Percentiles rank a stretch among this genome's conserved stretches.
Conservation (phyloP, 1,140 invertebrate genomes). For the Calliopsis andreniformis region DNA sequence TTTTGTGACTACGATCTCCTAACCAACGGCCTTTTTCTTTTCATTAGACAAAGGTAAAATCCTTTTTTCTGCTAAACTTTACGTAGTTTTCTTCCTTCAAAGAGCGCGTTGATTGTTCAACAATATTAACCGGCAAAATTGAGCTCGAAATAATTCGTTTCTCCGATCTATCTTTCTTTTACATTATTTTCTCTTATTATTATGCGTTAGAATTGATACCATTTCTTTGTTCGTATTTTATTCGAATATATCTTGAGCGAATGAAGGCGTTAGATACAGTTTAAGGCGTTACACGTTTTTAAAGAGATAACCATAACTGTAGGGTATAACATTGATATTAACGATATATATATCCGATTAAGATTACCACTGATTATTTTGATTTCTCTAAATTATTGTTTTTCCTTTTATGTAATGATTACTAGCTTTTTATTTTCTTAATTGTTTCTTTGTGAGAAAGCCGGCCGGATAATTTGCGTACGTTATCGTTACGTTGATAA, state of each 20-base stretch:
- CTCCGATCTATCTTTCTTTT: not conserved
- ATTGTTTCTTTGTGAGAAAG: not conserved
- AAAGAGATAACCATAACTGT: not conserved
- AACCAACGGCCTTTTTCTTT: constrained; percentile 13
- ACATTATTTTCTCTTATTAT: not conserved
- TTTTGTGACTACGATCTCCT: constrained; percentile 25
- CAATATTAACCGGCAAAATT: not conserved
- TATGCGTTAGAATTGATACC: too few relatives aligned
- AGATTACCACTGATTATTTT: not conserved
- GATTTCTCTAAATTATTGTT: not conserved
- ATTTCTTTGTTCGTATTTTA: too few relatives aligned
- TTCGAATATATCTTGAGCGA: not conserved
- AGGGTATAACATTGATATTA: not conserved
- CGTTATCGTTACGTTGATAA: not conserved
- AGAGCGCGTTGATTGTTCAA: not conserved
- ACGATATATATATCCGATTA: not conserved
- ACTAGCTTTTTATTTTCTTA: too few relatives aligned
- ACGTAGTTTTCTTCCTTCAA: not conserved
- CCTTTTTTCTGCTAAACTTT: not conserved
- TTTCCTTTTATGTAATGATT: not conserved
- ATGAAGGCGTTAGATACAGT: not conserved
- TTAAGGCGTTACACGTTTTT: not conserved
- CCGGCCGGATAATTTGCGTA: not conserved
- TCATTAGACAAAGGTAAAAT: constrained; percentile 33
- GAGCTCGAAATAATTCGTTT: not conserved